phyloP scores from a whole-genome alignment of 64 coral and sea anemone genomes.

The Anthopleura sola region DNA sequence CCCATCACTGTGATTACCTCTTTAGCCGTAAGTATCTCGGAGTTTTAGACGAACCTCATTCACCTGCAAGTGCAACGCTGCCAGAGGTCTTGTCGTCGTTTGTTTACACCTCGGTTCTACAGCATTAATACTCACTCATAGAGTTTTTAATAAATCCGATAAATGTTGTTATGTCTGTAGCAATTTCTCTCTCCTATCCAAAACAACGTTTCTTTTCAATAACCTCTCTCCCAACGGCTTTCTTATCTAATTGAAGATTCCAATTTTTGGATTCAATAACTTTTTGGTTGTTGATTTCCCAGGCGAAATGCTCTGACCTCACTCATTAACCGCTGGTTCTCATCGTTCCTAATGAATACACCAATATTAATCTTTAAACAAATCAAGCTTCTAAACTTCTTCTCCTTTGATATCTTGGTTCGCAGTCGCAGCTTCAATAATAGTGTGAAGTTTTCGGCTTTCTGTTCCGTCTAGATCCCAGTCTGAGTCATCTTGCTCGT shows the following conservation, averaged over 20 bases:
- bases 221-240: neutral
- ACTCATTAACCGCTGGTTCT: neutral
- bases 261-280: neutral
- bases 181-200: neutral
- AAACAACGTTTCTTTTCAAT: neutral
- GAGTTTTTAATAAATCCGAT: conserved; percentile 4
- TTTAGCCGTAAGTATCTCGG: neutral
- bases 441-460: neutral
- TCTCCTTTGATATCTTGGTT: neutral
- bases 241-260: neutral
- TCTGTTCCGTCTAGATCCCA: neutral
- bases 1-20: neutral
- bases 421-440: neutral
- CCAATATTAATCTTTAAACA: too few species aligned
- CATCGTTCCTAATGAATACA: too few species aligned
- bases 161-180: neutral
- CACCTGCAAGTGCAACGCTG: neutral
- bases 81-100: neutral
- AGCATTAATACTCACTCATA: neutral
- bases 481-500: neutral
- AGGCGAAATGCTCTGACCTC: neutral
- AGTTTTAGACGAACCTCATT: neutral
- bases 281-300: neutral
- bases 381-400: neutral
- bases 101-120: neutral